These are phyloP conservation scores for Chanos chanos DNA, from an alignment of 2,797 vertebrate species.

Conservation along the genomic window DNA sequence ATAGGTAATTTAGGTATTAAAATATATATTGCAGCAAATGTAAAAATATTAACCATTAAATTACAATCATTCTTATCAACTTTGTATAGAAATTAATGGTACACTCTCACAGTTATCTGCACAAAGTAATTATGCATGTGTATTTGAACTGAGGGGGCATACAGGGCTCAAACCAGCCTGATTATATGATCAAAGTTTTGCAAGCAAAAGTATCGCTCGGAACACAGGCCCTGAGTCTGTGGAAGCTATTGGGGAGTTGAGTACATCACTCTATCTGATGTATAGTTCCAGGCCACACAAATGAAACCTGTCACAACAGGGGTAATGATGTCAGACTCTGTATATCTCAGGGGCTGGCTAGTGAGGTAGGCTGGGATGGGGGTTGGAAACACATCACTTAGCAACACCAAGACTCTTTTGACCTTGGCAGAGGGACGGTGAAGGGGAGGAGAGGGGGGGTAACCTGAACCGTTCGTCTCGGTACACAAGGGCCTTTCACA, in stretches of 20 bases:
- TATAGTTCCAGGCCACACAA: slow-evolving; percentile 69
- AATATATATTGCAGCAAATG: no score
- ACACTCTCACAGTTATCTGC: no score
- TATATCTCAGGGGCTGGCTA: slow-evolving; percentile 59
- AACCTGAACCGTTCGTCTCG: slow-evolving; percentile 13
- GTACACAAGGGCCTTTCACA: background rate
- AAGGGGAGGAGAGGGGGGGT: background rate
- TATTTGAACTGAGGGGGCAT: no score
- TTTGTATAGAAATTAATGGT: no score
- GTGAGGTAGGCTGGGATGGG: background rate
- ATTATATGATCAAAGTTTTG: background rate
- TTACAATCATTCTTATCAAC: no score
- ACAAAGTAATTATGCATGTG: no score
- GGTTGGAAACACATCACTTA: background rate
- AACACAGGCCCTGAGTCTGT: slow-evolving; percentile 33
- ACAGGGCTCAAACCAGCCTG: background rate
- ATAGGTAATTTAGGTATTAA: no score
- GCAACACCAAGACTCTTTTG: no score
- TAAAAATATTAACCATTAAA: no score
- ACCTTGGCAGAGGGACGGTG: no score
- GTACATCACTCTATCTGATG: slow-evolving; percentile 69
- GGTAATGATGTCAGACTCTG: slow-evolving; percentile 73
- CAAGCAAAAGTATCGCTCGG: no score
- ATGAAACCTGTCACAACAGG: slow-evolving; percentile 77
- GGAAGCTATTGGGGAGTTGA: slow-evolving; percentile 23